These are phyloP conservation scores for Zygogramma bicolorata DNA, from an alignment of 2,888 invertebrate genomes.

Conservation along the genomic window DNA sequence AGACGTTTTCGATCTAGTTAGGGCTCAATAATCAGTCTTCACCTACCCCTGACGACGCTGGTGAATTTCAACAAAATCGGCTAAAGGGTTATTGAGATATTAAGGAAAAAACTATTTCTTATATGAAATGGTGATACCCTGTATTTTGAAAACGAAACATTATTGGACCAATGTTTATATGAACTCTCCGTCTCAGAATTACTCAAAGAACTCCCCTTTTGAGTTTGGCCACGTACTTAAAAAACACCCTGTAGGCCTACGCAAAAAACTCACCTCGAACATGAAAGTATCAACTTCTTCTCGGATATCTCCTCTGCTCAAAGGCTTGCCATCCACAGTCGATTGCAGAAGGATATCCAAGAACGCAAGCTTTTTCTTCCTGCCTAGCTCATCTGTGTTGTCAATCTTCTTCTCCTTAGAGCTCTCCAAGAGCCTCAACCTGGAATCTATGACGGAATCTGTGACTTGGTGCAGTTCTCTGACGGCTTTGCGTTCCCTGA, in stretches of 20 bases:
- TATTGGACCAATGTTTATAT: no score
- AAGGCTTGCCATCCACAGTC: slow-evolving; percentile 71
- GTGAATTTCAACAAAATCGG: no score
- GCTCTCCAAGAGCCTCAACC: slow-evolving; percentile 63
- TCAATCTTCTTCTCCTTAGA: neutral
- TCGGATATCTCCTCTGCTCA: slow-evolving; percentile 72
- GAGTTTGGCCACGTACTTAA: no score
- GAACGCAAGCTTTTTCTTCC: slow-evolving; percentile 75
- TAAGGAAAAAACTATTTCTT: no score
- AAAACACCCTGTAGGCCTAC: neutral
- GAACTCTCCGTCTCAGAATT: no score
- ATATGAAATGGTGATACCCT: no score
- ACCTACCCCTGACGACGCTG: no score
- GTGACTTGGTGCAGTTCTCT: slow-evolving; percentile 29
- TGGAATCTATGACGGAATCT: slow-evolving; percentile 31
- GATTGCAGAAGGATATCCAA: slow-evolving; percentile 75
- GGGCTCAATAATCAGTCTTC: no score
- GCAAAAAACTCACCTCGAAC: slow-evolving; percentile 72
- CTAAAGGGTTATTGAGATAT: no score
- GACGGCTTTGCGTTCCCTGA: slow-evolving; percentile 62
- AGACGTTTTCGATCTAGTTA: no score
- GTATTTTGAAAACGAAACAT: no score
- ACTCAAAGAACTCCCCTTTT: no score
- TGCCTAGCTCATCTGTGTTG: slow-evolving; percentile 62
- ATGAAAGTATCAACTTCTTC: slow-evolving; percentile 81